A percentile compares a stretch with the other conserved stretches of the same genome.
phyloP scores from a whole-genome alignment of 2,888 invertebrate genomes.

The Brachycybe producta region DNA sequence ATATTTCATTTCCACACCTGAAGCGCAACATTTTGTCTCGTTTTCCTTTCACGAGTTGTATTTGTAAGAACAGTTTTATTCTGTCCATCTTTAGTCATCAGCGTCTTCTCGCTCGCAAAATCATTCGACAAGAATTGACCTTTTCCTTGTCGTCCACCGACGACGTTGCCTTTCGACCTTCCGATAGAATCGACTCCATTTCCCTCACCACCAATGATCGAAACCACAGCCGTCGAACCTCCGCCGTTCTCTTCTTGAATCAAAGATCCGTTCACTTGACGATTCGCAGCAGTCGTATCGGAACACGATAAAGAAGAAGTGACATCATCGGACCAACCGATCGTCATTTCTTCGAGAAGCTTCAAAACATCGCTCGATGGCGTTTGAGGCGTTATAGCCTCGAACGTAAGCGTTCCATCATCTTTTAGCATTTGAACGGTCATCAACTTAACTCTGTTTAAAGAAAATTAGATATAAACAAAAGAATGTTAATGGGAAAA shows the following conservation, averaged over 20 bases:
- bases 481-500: neutral
- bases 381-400: constrained; percentile 18
- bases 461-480: neutral
- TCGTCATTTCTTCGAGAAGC: constrained; percentile 18
- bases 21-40: constrained; percentile 65
- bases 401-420: constrained; percentile 11
- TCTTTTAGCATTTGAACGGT: neutral
- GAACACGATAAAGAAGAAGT: no score
- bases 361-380: constrained; percentile 18
- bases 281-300: no score
- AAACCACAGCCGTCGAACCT: no score
- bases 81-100: constrained; percentile 51
- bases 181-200: neutral
- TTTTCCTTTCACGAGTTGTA: constrained; percentile 33
- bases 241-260: neutral
- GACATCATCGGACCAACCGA: constrained; percentile 1
- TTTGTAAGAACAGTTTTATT: constrained; percentile 32
- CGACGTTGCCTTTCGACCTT: neutral
- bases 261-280: no score
- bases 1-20: constrained; percentile 27
- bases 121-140: neutral
- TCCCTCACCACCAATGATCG: neutral
- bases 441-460: constrained; percentile 17
- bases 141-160: neutral
- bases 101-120: neutral